phyloP scores from a whole-genome alignment of 1,140 invertebrate genomes.

The Drosophila ohnishii region DNA sequence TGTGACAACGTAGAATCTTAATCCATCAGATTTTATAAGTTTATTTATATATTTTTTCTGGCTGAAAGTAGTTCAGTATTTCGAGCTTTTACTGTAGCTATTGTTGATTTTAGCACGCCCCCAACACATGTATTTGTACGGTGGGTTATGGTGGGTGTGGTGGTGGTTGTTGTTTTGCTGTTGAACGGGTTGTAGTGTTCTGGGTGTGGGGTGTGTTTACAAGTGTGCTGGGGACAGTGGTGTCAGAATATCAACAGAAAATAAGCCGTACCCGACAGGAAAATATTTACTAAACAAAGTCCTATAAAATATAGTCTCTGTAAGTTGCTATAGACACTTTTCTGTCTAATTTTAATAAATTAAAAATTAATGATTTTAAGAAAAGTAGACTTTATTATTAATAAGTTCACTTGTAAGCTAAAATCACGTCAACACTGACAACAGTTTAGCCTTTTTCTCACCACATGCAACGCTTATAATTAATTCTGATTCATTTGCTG shows the following conservation, averaged over 20 bases:
- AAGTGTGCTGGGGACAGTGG: background rate
- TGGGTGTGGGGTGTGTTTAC: slow-evolving; percentile 5
- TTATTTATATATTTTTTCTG: no score
- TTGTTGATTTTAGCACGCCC: slow-evolving; percentile 54
- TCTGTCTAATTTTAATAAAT: no score
- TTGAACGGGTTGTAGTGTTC: background rate
- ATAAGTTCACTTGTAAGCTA: no score
- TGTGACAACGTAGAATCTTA: background rate
- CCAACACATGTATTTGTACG: slow-evolving; percentile 34
- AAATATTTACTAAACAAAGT: background rate
- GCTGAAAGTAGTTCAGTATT: background rate
- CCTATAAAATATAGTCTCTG: no score
- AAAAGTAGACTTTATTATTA: no score
- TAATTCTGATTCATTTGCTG: slow-evolving; percentile 35
- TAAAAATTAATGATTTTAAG: no score
- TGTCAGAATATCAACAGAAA: slow-evolving; percentile 10
- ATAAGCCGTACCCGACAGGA: background rate
- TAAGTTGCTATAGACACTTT: no score
- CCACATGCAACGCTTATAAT: slow-evolving; percentile 20
- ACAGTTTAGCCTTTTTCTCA: slow-evolving; percentile 6
- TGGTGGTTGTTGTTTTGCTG: background rate
- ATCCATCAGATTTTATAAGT: background rate
- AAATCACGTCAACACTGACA: background rate
- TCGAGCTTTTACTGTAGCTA: slow-evolving; percentile 13
- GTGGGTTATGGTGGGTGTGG: slow-evolving; percentile 22